These are phyloP conservation scores for Poeciliopsis prolifica DNA, from an alignment of 2,113 vertebrate species.

Conservation along the genomic window DNA sequence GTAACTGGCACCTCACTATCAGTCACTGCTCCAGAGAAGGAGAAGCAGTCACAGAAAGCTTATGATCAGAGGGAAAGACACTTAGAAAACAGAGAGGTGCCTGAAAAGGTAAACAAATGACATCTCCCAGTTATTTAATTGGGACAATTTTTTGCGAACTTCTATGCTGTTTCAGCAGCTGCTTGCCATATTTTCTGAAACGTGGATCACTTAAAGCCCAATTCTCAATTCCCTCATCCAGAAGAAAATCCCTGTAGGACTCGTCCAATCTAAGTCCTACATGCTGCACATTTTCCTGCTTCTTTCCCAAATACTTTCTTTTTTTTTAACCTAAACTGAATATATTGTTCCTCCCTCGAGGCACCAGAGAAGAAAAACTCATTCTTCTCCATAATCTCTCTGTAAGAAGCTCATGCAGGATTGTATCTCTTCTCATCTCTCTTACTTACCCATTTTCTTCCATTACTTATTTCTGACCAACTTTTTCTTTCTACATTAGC, in stretches of 20 bases:
- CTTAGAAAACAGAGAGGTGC: constrained; percentile 11
- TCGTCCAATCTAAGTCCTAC: constrained; percentile 44
- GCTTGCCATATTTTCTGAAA: constrained; percentile 41
- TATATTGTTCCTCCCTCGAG: constrained; percentile 63
- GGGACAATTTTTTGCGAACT: too few species aligned
- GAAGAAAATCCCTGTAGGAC: constrained; percentile 36
- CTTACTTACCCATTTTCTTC: neutral
- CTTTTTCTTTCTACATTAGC: neutral
- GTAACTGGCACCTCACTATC: constrained; percentile 62
- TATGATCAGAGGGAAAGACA: constrained; percentile 10
- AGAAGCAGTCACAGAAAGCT: constrained; percentile 7
- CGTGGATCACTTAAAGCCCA: constrained; percentile 29
- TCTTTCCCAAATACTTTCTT: constrained; percentile 65
- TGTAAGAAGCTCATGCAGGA: constrained; percentile 48
- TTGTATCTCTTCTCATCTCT: constrained; percentile 40
- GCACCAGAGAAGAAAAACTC: constrained; percentile 51
- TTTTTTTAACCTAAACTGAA: constrained; percentile 72
- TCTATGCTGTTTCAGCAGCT: neutral
- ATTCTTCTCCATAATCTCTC: constrained; percentile 53
- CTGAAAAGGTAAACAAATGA: neutral
- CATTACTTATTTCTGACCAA: neutral
- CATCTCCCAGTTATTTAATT: too few species aligned
- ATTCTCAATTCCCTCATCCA: constrained; percentile 48
- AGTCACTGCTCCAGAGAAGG: constrained; percentile 32
- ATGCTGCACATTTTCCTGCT: constrained; percentile 15